Percentiles rank a stretch among this genome's conserved stretches.
phyloP scores from a whole-genome alignment of 2,113 vertebrate genomes.

The Protobothrops flavoviridis region DNA sequence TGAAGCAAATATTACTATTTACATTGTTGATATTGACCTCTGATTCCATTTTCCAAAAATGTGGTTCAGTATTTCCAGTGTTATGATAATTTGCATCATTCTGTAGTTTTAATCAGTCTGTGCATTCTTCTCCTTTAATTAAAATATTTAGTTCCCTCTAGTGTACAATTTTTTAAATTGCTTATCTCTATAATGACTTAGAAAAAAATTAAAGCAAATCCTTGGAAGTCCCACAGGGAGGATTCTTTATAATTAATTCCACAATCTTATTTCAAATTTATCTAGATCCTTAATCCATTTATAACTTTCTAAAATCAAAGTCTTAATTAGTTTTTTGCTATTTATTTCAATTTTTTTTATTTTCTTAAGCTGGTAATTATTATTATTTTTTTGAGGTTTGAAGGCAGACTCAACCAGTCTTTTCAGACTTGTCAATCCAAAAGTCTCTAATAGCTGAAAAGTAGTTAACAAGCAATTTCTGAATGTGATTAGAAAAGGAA shows the following conservation, averaged over 20 bases:
- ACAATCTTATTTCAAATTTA: background rate
- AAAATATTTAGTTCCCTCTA: background rate
- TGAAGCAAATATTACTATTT: background rate
- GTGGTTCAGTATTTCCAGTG: background rate
- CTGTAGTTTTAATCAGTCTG: background rate
- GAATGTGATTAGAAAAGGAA: background rate
- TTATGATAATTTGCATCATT: background rate
- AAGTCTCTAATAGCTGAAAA: background rate
- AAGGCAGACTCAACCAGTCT: background rate
- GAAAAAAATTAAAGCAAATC: background rate
- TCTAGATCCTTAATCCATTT: background rate
- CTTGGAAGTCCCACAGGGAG: background rate
- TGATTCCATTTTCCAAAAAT: background rate
- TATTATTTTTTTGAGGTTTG: background rate
- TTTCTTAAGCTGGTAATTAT: background rate
- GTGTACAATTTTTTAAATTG: background rate
- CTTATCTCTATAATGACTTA: background rate
- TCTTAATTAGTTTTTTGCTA: background rate
- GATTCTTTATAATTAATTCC: background rate
- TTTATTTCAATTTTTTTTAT: background rate
- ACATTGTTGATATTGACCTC: background rate
- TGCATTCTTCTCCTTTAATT: background rate
- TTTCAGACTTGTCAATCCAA: background rate
- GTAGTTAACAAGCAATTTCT: background rate
- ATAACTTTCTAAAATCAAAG: background rate